Evolutionary conservation across 2,797 vertebrate species (phyloP).

Genomic region (Acestrorhynchus altus): DNA sequence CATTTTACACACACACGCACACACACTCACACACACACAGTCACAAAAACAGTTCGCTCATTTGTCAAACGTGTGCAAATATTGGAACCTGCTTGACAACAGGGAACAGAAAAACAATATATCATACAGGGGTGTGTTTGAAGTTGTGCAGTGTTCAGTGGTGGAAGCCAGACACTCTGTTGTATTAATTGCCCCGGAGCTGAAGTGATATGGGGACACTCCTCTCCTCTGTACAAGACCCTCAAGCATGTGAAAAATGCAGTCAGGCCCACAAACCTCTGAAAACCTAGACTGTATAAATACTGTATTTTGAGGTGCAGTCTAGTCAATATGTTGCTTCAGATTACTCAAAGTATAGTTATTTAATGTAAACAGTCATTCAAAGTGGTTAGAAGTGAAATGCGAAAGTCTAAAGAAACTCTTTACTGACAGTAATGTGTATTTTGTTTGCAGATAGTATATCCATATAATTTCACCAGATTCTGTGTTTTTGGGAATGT

Average conservation of each 20-base stretch:
- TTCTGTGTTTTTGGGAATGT: no score
- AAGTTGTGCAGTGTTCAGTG: not conserved
- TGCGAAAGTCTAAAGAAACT: no score
- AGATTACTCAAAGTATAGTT: no score
- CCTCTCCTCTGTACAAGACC: not conserved
- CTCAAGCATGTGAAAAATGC: not conserved
- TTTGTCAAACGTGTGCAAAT: not conserved
- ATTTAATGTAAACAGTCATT: no score
- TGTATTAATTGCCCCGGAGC: constrained; percentile 14
- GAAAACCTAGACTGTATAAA: not conserved
- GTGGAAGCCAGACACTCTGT: not conserved
- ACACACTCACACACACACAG: no score
- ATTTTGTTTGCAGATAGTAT: no score
- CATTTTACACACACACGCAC: no score
- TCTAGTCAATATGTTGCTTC: not conserved
- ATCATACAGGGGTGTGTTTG: not conserved
- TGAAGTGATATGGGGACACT: not conserved
- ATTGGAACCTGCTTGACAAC: not conserved
- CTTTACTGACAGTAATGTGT: no score
- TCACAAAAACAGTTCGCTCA: constrained; percentile 1
- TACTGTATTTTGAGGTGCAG: not conserved
- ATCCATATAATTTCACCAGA: no score
- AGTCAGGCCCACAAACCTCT: no score
- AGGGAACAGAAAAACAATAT: not conserved
- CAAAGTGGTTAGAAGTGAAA: no score